Evolutionary conservation across 2,113 vertebrate species (phyloP).

Genomic region (Pipra filicauda): DNA sequence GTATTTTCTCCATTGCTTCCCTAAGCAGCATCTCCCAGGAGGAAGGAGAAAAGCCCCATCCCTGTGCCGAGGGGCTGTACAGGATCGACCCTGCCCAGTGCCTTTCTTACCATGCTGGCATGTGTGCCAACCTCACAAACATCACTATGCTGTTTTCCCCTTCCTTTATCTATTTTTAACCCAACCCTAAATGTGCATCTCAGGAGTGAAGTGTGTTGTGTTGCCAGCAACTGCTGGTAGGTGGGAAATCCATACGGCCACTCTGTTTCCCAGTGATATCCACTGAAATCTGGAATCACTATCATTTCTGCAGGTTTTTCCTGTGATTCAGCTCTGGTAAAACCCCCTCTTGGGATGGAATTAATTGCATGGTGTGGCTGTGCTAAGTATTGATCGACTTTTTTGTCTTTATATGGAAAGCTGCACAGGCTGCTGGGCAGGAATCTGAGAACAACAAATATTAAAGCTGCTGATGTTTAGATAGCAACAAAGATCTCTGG

Average conservation of each 20-base stretch:
- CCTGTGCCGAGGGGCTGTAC: accelerated
- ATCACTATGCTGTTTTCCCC: neutral
- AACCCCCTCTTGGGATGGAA: neutral
- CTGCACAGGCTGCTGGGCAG: neutral
- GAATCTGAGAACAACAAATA: neutral
- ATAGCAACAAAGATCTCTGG: neutral
- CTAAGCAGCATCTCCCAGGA: neutral
- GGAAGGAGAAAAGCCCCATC: neutral
- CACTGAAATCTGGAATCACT: neutral
- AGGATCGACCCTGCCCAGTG: accelerated
- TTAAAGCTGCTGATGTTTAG: neutral
- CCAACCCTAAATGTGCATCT: neutral
- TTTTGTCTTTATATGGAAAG: neutral
- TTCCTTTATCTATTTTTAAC: neutral
- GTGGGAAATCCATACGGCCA: neutral
- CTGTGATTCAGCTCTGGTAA: slow-evolving; percentile 11
- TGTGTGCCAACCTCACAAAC: neutral
- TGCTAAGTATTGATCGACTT: neutral
- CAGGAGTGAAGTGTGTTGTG: neutral
- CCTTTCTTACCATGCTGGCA: neutral
- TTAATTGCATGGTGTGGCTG: neutral
- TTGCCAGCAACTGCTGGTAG: neutral
- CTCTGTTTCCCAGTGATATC: neutral
- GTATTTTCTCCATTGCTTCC: neutral
- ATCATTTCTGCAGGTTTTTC: neutral